Conservation (phyloP, 1,140 invertebrate genomes). For the Drosophila pachea region DNA sequence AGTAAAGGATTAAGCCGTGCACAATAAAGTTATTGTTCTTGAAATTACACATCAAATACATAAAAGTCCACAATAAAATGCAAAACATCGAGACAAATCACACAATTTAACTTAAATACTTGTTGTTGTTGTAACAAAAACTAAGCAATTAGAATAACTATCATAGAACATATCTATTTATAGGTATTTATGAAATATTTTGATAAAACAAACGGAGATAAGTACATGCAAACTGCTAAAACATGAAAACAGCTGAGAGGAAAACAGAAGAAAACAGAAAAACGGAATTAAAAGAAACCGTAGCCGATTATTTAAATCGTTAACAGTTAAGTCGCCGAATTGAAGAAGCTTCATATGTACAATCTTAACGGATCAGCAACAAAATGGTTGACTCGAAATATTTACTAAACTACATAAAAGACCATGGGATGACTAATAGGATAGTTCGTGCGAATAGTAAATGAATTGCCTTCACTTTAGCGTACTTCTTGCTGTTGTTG, state of each 20-base stretch:
- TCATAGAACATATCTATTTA: not conserved
- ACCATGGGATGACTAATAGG: not conserved
- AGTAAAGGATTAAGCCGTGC: too few relatives aligned
- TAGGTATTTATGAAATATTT: not conserved
- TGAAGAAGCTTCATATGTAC: not conserved
- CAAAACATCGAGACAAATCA: too few relatives aligned
- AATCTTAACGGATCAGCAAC: constrained; percentile 4
- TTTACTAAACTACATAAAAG: not conserved
- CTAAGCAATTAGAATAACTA: not conserved
- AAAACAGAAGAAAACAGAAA: not conserved
- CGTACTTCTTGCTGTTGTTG: constrained; percentile 39
- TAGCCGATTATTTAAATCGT: constrained; percentile 4
- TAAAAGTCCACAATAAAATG: too few relatives aligned
- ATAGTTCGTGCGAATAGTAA: constrained; percentile 12
- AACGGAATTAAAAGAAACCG: not conserved
- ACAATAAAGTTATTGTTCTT: too few relatives aligned
- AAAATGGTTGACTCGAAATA: not conserved
- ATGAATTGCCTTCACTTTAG: constrained; percentile 24
- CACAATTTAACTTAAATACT: too few relatives aligned
- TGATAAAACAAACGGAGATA: not conserved
- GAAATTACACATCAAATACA: too few relatives aligned
- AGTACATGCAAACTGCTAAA: constrained; percentile 9
- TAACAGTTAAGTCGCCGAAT: not conserved
- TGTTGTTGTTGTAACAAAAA: too few relatives aligned
- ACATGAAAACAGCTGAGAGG: not conserved